These are phyloP conservation scores for Labrus mixtus DNA, from an alignment of 2,113 vertebrate genomes.

Conservation along the genomic window DNA sequence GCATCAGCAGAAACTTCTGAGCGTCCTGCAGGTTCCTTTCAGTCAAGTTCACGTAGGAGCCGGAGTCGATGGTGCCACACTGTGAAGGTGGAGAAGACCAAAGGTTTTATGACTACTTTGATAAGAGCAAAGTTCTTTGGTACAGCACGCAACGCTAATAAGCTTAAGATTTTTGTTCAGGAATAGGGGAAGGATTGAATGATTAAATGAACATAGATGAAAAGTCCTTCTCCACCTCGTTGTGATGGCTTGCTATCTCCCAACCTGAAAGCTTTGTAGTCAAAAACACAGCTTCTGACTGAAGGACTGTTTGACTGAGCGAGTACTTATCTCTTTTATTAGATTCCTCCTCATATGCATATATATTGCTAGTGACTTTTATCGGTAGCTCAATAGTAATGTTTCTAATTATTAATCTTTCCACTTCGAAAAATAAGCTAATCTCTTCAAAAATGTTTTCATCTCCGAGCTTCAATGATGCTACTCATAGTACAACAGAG, in stretches of 20 bases:
- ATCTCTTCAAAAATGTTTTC: constrained; percentile 26
- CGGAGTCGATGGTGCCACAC: constrained; percentile 96
- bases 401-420: constrained; percentile 41
- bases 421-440: constrained; percentile 31
- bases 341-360: constrained; percentile 66
- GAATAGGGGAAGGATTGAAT: constrained; percentile 43
- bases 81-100: constrained; percentile 70
- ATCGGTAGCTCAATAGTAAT: constrained; percentile 27
- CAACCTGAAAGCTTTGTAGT: constrained; percentile 60
- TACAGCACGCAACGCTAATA: constrained; percentile 34
- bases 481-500: constrained; percentile 9
- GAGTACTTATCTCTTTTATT: constrained; percentile 65
- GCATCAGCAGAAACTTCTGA: constrained; percentile 97
- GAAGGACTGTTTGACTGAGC: constrained; percentile 60
- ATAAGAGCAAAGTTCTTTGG: constrained; percentile 31
- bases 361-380: constrained; percentile 59
- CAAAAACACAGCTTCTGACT: constrained; percentile 43
- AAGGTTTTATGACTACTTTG: constrained; percentile 34
- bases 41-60: constrained; percentile 93
- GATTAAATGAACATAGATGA: constrained; percentile 59
- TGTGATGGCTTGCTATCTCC: constrained; percentile 43
- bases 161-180: constrained; percentile 26
- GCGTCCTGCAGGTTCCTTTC: constrained; percentile 96
- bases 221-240: constrained; percentile 50
- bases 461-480: constrained; percentile 25